Percentiles rank a stretch among this genome's conserved stretches.
Evolutionary conservation across 2,797 vertebrate species (phyloP).

Genomic region (Pseudocheirus occidentalis): DNA sequence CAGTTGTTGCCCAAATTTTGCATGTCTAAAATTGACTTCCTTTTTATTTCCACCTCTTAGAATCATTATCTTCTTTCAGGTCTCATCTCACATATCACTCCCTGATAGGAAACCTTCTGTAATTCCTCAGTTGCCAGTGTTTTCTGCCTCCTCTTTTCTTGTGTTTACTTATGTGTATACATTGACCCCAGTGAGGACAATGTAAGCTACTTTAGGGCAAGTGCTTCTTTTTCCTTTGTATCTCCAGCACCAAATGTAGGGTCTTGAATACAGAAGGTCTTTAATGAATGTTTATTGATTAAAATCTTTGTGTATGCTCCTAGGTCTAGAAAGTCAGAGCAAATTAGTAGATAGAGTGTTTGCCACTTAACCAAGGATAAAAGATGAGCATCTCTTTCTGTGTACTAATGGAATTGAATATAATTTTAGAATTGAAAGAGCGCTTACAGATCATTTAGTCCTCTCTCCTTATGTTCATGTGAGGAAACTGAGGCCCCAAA

Average conservation of each 20-base stretch:
- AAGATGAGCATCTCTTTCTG: constrained; percentile 18
- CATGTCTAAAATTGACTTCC: not conserved
- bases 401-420: not conserved
- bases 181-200: too few relatives aligned
- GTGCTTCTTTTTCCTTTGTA: not conserved
- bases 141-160: not conserved
- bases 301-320: not conserved
- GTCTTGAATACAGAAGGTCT: not conserved
- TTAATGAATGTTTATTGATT: not conserved
- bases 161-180: not conserved
- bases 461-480: constrained; percentile 19
- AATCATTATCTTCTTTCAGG: not conserved
- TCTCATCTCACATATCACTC: not conserved
- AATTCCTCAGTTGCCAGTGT: not conserved
- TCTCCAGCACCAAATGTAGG: not conserved
- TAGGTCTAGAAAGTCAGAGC: not conserved
- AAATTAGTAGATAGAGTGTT: not conserved
- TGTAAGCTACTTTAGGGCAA: not conserved
- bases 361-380: constrained; percentile 13
- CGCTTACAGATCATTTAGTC: not conserved
- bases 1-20: not conserved
- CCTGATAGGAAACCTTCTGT: not conserved
- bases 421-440: not conserved
- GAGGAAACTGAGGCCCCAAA: not conserved
- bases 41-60: not conserved